Evolutionary conservation across 2,113 vertebrate species (phyloP), one percentile per base, ranked within the genome.

Genomic region (human (Homo sapiens)): DNA sequence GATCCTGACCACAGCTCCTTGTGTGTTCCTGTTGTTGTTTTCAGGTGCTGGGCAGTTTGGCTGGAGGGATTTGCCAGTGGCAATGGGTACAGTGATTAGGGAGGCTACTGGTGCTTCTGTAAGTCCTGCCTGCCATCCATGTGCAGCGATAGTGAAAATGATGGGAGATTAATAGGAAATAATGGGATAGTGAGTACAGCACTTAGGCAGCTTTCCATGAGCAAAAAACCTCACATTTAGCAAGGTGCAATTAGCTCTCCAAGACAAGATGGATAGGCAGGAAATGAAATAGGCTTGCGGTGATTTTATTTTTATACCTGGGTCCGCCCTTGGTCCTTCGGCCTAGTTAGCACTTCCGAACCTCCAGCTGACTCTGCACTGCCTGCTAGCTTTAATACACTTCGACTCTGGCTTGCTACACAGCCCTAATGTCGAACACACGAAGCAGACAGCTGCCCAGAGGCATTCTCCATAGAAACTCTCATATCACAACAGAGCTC

Each of bases 371-470:
- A 96, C 89, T 90, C 80, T 95, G 98, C 93, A 93, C 1, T 93
- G 97, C 73, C 97, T 98, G 97, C 96, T 98, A 35, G 76, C 98
- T 98, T 96, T 97, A 98, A 96, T 98, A 93, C 94, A 4, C 82
- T 96, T 97, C 96, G 35, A 97, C 95, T 86, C 91, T 17, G 68
- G 97, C 93, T 95, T 93, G 98, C 98, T 98, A 85, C 90, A 61
- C 52, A 96, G 97, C 97, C 50, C 0, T 97, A 80, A 95, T 97
- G 98, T 97, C 27, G 98, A 98, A 96, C 98, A 97, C 97, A 94
- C 0, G 2, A 97, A 98, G 97, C 98, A 98, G 98, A 98, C 98
- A 98, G 98, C 97, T 98, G 98, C 98, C 98, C 66, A 30, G 95
- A 98, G 98, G 98, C 98, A 73, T 55, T 97, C 98, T 97, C 97